Percentiles rank a stretch among this genome's conserved stretches.
These are phyloP conservation scores for Rotaria socialis DNA, from an alignment of 2,888 invertebrate species.

Conservation along the genomic window DNA sequence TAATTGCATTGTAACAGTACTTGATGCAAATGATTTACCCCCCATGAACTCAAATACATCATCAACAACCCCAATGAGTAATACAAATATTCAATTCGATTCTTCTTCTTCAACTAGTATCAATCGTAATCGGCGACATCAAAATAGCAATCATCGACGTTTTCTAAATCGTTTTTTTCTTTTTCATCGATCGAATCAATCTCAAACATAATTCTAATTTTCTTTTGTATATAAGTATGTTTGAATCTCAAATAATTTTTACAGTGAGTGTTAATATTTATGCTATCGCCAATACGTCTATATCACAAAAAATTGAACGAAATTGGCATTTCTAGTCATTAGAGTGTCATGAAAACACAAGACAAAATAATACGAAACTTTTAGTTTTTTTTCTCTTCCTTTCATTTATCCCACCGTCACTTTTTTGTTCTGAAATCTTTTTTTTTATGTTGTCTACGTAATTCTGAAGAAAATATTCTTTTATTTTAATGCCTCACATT, in stretches of 20 bases:
- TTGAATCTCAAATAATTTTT: background rate
- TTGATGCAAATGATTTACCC: conserved; percentile 36
- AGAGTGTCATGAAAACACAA: background rate
- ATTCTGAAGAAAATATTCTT: background rate
- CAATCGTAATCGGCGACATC: background rate
- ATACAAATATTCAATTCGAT: background rate
- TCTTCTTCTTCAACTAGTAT: background rate
- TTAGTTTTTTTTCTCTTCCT: background rate
- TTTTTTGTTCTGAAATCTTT: background rate
- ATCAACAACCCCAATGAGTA: background rate
- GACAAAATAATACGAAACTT: background rate
- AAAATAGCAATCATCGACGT: background rate
- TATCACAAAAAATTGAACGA: background rate
- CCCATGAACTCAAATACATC: background rate
- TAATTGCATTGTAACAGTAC: conserved; percentile 8
- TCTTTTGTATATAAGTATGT: background rate
- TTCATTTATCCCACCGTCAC: background rate
- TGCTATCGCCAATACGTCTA: background rate
- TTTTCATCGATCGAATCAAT: background rate
- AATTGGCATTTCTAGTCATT: conserved; percentile 5
- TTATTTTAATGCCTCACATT: background rate
- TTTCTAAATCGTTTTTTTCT: background rate
- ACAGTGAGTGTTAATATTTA: background rate
- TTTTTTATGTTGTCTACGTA: background rate
- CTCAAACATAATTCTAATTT: background rate